These are phyloP conservation scores for Eulemur albifrons DNA, from an alignment of 2,797 vertebrate species.

Conservation along the genomic window DNA sequence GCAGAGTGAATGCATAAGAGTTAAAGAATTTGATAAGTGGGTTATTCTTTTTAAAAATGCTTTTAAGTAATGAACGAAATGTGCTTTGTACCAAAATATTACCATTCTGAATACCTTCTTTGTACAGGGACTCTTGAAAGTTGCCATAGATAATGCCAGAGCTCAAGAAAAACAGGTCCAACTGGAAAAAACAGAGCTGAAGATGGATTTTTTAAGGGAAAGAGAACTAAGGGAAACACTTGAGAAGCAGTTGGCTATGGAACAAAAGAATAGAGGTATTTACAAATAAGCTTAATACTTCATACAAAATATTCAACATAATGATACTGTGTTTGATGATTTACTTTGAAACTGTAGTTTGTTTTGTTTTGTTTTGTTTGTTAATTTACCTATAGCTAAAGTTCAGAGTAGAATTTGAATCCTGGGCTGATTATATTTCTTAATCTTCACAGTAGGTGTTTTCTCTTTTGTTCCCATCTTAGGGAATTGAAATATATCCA, in stretches of 20 bases:
- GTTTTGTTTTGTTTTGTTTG: neutral
- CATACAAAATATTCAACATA: neutral
- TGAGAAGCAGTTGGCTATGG: slow-evolving; percentile 98
- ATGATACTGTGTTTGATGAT: neutral
- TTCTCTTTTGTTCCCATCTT: neutral
- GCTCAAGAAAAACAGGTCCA: slow-evolving; percentile 99
- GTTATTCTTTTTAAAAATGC: neutral
- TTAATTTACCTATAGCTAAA: neutral
- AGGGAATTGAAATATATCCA: neutral
- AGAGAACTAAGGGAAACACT: slow-evolving; percentile 97
- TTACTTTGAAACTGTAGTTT: neutral
- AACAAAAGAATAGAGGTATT: slow-evolving; percentile 99
- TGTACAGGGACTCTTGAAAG: slow-evolving; percentile 96
- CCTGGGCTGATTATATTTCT: neutral
- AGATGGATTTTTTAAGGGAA: slow-evolving; percentile 99
- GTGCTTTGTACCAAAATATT: slow-evolving; percentile 49
- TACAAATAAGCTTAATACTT: neutral
- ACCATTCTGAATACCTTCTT: slow-evolving; percentile 62
- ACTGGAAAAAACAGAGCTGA: slow-evolving; percentile 99
- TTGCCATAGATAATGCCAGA: slow-evolving; percentile 98
- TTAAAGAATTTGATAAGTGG: neutral
- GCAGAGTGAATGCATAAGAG: neutral
- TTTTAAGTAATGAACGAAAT: slow-evolving; percentile 37
- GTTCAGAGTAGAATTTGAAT: slow-evolving; percentile 26
- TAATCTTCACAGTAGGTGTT: neutral